phyloP scores from a whole-genome alignment of 2,888 invertebrate genomes.

The Pristionchus maxplancki region DNA sequence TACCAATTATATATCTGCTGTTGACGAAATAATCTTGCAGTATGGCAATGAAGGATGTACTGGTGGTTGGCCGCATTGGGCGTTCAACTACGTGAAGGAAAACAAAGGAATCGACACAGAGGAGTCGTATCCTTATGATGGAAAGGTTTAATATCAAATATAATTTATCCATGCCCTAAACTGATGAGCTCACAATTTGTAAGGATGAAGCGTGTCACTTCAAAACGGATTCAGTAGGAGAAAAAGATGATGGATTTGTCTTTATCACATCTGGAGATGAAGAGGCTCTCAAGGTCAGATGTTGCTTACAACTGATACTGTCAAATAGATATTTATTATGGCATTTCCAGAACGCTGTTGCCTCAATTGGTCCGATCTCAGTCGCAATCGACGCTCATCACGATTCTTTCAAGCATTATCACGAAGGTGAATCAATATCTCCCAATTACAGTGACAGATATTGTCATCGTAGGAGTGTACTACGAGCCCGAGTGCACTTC shows the following conservation, averaged over 20 bases:
- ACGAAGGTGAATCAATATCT: background rate
- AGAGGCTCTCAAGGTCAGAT: background rate
- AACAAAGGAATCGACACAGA: conserved; percentile 89
- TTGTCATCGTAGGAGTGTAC: background rate
- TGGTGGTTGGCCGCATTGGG: conserved; percentile 78
- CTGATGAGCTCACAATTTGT: background rate
- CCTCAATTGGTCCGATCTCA: background rate
- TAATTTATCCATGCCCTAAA: background rate
- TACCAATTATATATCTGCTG: background rate
- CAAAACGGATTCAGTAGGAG: background rate
- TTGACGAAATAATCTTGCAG: background rate
- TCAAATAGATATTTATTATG: too few relatives aligned
- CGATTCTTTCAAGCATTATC: background rate
- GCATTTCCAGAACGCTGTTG: background rate
- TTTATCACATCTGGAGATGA: background rate
- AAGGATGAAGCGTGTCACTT: background rate
- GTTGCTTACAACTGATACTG: background rate
- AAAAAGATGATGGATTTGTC: background rate
- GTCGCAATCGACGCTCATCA: background rate
- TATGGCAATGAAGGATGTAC: conserved; percentile 72
- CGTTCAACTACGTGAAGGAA: conserved; percentile 78
- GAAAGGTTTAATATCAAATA: conserved; percentile 50
- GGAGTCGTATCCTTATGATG: conserved; percentile 86
- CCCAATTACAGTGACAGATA: background rate
- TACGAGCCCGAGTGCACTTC: background rate